Base-by-base conservation (phyloP, 2,797 vertebrate genomes). In the Morus bassanus region DNA sequence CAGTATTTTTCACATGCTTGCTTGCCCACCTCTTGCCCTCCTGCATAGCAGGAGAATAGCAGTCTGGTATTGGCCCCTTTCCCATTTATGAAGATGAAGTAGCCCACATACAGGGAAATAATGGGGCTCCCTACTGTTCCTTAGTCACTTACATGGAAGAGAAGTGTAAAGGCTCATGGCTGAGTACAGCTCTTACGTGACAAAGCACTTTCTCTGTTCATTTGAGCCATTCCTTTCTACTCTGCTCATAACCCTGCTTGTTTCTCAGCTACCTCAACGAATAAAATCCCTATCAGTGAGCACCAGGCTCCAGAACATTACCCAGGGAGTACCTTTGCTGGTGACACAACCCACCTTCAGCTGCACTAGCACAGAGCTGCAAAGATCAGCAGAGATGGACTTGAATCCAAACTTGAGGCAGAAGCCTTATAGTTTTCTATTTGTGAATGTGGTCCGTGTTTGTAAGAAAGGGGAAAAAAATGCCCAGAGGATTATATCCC, bases 41-140 rank as follows among this genome's bases (percentile, higher is more conserved):
- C 87, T 35, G n/a, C 64, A 22, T 46, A 88, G 75, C n/a, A 85
- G 59, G 75, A 28, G 74, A 94, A 67, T 5, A 65, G 63, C 77
- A 64, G 15, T 60, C 69, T 89, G 70, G 31, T 30, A 14, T 56
- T 54, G 91, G 85, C 75, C 53, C 77, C 61, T 80, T 67, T 68
- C 10, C 48, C 51, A 27, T 72, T 89, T 50, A 21, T 77, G 88
- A 76, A 72, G 79, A 59, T 70, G 59, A 86, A 88, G 68, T 5
- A 92, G 82, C 73, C 51, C 76, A 35, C 80, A 56, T 27, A 51
- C 11, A 59, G 85, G 1, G 68, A 27, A 68, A 63, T 80, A 93
- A 82, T 87, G 74, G 70, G 84, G 77, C 84, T 96, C 70, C 85
- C 93, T 41, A 35, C 88, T 79, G 88, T 35, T 89, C 72, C 79